These are phyloP conservation scores for Anniella stebbinsi DNA, from an alignment of 2,797 vertebrate genomes.

Conservation along the genomic window DNA sequence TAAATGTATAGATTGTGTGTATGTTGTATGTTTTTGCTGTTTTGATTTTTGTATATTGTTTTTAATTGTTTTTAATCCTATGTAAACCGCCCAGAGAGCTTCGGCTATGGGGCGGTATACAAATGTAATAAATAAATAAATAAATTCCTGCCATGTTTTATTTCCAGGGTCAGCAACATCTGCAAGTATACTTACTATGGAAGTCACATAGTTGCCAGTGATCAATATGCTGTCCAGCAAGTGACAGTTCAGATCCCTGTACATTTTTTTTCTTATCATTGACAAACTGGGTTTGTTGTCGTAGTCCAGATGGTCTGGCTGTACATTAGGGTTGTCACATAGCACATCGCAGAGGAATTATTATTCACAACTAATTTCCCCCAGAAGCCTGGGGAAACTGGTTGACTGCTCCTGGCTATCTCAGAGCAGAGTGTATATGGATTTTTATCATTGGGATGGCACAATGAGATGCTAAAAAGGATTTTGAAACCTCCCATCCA, in stretches of 20 bases:
- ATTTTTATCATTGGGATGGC: constrained; percentile 42
- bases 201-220: constrained; percentile 28
- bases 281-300: constrained; percentile 34
- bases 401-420: constrained; percentile 28
- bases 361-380: constrained; percentile 44
- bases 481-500: constrained; percentile 34
- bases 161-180: constrained; percentile 27
- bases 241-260: background rate
- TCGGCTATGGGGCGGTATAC: too few species aligned
- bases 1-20: too few species aligned
- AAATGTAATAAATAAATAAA: too few species aligned
- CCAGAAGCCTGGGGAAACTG: background rate
- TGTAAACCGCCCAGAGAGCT: too few species aligned
- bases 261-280: constrained; percentile 29
- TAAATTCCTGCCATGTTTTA: background rate
- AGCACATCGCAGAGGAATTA: constrained; percentile 45
- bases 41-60: too few species aligned
- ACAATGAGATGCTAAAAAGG: background rate
- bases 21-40: too few species aligned
- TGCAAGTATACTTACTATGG: constrained; percentile 18
- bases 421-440: constrained; percentile 9
- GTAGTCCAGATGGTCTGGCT: constrained; percentile 48
- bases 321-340: constrained; percentile 46
- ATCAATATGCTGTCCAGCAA: constrained; percentile 13
- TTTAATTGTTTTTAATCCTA: too few species aligned